Evolutionary conservation across 2,797 vertebrate species (phyloP).

Genomic region (Tragelaphus oryx): DNA sequence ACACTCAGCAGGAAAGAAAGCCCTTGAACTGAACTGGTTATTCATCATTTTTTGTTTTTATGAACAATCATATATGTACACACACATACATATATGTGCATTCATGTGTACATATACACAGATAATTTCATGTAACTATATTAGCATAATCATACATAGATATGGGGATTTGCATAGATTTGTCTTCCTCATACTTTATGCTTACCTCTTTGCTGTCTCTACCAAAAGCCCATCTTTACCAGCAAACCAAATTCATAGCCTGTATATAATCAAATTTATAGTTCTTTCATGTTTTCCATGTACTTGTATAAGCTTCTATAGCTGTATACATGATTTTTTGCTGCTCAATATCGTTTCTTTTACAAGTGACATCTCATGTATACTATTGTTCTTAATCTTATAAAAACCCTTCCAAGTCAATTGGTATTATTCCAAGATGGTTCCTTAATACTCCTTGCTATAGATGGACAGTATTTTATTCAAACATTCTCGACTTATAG

Average conservation of each 20-base stretch:
- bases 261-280: neutral
- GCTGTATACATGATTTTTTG: neutral
- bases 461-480: neutral
- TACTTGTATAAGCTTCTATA: neutral
- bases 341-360: neutral
- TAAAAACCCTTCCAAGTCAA: neutral
- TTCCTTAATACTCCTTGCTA: neutral
- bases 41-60: neutral
- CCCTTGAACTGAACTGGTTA: neutral
- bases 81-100: neutral
- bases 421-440: neutral
- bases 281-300: neutral
- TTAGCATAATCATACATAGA: neutral
- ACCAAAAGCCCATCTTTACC: neutral
- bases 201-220: neutral
- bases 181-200: neutral
- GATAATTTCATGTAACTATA: neutral
- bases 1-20: neutral
- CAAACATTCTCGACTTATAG: neutral
- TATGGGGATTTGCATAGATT: neutral
- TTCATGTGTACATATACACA: neutral
- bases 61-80: neutral
- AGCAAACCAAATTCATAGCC: neutral
- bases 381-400: neutral
- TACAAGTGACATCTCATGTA: neutral